These are phyloP conservation scores for Vesta saturnalis DNA, from an alignment of 2,888 invertebrate genomes.

Conservation along the genomic window DNA sequence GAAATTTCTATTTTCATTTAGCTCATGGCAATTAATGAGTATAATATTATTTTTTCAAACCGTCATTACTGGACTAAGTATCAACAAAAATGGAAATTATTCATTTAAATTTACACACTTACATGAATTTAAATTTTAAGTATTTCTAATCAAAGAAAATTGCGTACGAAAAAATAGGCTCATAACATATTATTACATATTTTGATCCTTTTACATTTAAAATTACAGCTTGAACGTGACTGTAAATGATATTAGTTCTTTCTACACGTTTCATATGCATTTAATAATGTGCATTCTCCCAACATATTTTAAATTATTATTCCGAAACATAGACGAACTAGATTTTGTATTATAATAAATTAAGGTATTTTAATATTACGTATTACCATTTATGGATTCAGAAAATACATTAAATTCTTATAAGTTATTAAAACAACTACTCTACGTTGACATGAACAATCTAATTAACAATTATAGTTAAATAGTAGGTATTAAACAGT, in stretches of 20 bases:
- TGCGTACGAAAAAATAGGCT: neutral
- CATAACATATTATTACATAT: neutral
- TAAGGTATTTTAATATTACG: too few species aligned
- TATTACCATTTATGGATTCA: too few species aligned
- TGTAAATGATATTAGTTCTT: conserved; percentile 9
- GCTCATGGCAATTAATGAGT: too few species aligned
- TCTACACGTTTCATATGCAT: conserved; percentile 1
- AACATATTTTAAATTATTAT: neutral
- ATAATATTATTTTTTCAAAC: too few species aligned
- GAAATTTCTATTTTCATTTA: conserved; percentile 2
- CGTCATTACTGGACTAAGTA: neutral
- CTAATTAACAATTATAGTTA: neutral
- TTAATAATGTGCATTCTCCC: conserved; percentile 6
- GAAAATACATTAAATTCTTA: too few species aligned
- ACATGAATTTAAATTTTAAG: neutral
- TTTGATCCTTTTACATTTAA: neutral
- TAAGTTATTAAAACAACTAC: neutral
- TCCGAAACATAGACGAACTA: neutral
- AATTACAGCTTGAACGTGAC: conserved; percentile 4
- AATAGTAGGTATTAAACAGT: neutral
- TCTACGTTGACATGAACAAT: neutral
- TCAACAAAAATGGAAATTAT: neutral
- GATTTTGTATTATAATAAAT: too few species aligned
- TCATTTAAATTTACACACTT: neutral
- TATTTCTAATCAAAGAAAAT: neutral